Percentiles rank a stretch among this genome's conserved stretches.
These are phyloP conservation scores for Prionailurus bengalensis DNA, from an alignment of 2,113 vertebrate species.

Conservation along the genomic window DNA sequence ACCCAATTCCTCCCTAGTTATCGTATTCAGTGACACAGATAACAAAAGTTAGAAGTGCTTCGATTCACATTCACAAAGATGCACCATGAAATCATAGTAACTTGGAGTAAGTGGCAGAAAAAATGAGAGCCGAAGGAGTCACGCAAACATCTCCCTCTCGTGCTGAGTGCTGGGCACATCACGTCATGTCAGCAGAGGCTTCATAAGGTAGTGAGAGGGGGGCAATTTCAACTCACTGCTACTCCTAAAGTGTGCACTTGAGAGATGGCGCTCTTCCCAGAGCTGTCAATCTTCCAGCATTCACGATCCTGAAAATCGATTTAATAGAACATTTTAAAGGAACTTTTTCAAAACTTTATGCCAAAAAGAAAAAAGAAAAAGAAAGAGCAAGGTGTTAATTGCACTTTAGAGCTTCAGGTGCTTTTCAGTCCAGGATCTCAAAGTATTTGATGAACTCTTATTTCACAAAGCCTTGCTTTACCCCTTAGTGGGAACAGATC, in stretches of 20 bases:
- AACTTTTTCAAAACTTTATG: constrained; percentile 76
- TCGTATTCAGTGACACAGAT: background rate
- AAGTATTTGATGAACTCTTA: constrained; percentile 28
- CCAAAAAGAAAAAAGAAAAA: constrained; percentile 58
- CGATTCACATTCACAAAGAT: background rate
- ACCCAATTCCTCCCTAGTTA: background rate
- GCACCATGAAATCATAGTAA: background rate
- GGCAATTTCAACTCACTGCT: background rate
- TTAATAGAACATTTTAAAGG: constrained; percentile 73
- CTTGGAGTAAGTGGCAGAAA: background rate
- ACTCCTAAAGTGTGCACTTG: constrained; percentile 50
- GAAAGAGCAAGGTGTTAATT: constrained; percentile 62
- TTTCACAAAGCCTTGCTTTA: constrained; percentile 59
- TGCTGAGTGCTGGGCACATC: background rate
- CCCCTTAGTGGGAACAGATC: constrained; percentile 46
- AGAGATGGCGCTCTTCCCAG: constrained; percentile 78
- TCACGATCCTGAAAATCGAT: constrained; percentile 68
- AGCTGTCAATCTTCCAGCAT: constrained; percentile 76
- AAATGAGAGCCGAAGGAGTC: background rate
- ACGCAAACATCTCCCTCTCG: background rate
- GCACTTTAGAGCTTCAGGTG: constrained; percentile 62
- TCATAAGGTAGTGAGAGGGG: background rate
- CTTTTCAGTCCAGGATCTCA: constrained; percentile 63
- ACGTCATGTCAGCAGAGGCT: background rate
- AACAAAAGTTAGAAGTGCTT: background rate